Evolutionary conservation across 2,113 vertebrate genomes (phyloP), one percentile per base, ranked within the genome.

Genomic region (Bombycilla garrulus): DNA sequence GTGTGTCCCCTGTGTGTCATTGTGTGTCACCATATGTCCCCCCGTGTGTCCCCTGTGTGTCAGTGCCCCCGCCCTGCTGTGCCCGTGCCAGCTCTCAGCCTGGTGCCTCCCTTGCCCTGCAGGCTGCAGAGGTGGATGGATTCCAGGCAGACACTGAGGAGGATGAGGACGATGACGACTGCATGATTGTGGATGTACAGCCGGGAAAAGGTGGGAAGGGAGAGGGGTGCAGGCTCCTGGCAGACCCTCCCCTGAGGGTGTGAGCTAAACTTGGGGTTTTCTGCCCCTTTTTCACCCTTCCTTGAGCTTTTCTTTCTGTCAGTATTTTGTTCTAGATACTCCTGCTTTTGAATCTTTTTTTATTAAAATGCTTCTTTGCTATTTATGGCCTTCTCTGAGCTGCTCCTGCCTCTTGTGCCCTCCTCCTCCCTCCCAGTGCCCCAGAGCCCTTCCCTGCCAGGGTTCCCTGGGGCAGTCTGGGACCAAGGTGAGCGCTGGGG

Each of bases 121-220:
- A 97, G 99, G 97, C 92, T 8, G 97, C 88, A 23, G 99, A 99
- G 92, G 95, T 98, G 25, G 99, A 99, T 4, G 99, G 99, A n/a
- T 99, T 99, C 84, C 99, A 99, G 95, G 99, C 98, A 25, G 99
- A 99, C 96, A 99, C 98, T 0, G 99, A 99, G 96, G 99, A 99
- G 17, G 99, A 99, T 14, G 95, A 98, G 9, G 98, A 98, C 2
- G 98, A 98, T 17, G 95, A 97, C 0, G 98, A 99, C 94, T 99
- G 99, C 81, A 74, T 99, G 81, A 97, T 99, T 35, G 65, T 99
- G 93, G 96, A 98, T 26, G 45, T 98, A 26, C 96, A 97, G 24
- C 97, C 90, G 24, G 36, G 61, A 44, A 93, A 84, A 89, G 98
- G 98, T 99, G 95, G 98, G 98, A 44, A 44, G 15, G 29, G 20